Conservation (phyloP, 2,113 vertebrate species). For the Neotoma lepida region DNA sequence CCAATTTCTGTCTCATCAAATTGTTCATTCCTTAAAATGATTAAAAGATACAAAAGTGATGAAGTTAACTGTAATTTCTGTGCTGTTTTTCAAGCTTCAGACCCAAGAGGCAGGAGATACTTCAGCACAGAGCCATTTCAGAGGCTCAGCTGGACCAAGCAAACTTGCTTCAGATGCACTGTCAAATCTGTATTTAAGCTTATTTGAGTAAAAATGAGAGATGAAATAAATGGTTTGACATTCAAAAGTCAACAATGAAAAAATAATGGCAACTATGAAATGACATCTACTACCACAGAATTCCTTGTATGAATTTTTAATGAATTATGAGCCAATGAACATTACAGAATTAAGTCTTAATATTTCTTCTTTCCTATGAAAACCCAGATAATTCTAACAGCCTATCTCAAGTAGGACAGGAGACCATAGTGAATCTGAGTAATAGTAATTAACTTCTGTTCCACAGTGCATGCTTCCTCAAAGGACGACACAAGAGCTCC, state of each 20-base stretch:
- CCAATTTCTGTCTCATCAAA: constrained; percentile 43
- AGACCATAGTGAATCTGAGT: constrained; percentile 20
- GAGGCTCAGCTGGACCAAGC: background rate
- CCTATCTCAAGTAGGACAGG: constrained; percentile 60
- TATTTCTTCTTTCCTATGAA: constrained; percentile 73
- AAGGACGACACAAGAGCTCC: constrained; percentile 29
- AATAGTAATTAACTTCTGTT: constrained; percentile 41
- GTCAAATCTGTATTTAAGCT: constrained; percentile 30
- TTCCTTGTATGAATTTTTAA: constrained; percentile 76
- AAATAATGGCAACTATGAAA: constrained; percentile 63
- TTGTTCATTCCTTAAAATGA: constrained; percentile 18
- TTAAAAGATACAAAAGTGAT: background rate
- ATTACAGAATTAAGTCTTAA: constrained; percentile 71
- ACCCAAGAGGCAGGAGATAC: constrained; percentile 30
- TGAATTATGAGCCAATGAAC: constrained; percentile 69
- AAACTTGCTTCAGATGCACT: constrained; percentile 35
- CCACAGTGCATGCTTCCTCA: constrained; percentile 60
- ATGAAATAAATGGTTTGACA: constrained; percentile 57
- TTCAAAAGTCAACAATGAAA: constrained; percentile 53
- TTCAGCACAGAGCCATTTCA: constrained; percentile 26
- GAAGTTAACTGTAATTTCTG: constrained; percentile 1
- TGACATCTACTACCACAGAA: constrained; percentile 69
- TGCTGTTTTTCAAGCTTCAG: constrained; percentile 41
- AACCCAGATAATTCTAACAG: constrained; percentile 57
- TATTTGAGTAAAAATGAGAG: constrained; percentile 47